Conservation (phyloP, 2,113 vertebrate species). For the Cryptomyrus ogoouensis region DNA sequence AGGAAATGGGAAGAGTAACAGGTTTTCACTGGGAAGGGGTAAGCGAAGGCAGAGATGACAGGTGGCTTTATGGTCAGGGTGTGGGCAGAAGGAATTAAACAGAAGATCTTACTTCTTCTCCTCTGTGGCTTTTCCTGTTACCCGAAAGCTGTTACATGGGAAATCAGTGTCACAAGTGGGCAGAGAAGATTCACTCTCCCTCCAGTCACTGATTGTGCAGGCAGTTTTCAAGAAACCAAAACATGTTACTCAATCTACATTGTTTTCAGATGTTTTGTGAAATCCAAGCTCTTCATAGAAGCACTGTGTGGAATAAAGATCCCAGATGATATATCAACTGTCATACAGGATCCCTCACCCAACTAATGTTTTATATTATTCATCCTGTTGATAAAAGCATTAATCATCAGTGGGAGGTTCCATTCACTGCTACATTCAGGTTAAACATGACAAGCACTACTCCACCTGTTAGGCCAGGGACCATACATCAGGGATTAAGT, state of each 20-base stretch:
- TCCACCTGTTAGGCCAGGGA: not conserved
- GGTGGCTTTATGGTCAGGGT: not conserved
- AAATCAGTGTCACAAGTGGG: not conserved
- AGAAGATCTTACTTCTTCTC: not conserved
- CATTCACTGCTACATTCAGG: not conserved
- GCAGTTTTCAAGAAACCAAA: not conserved
- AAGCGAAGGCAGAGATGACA: not conserved
- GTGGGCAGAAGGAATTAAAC: not conserved
- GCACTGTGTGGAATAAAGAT: not conserved
- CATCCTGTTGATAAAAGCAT: not conserved
- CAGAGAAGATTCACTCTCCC: not conserved
- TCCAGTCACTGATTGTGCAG: not conserved
- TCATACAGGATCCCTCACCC: not conserved
- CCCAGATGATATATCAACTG: not conserved
- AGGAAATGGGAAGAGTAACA: constrained; percentile 1
- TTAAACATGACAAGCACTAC: not conserved
- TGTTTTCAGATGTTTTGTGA: not conserved
- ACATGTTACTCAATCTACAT: not conserved
- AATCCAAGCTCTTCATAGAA: not conserved
- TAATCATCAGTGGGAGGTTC: not conserved
- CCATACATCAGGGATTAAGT: not conserved
- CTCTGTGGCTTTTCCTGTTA: not conserved
- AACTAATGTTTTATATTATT: not conserved
- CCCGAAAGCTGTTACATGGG: not conserved
- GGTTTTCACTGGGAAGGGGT: constrained; percentile 1